phyloP scores from a whole-genome alignment of 2,113 vertebrate species.

The Datnioides undecimradiatus region DNA sequence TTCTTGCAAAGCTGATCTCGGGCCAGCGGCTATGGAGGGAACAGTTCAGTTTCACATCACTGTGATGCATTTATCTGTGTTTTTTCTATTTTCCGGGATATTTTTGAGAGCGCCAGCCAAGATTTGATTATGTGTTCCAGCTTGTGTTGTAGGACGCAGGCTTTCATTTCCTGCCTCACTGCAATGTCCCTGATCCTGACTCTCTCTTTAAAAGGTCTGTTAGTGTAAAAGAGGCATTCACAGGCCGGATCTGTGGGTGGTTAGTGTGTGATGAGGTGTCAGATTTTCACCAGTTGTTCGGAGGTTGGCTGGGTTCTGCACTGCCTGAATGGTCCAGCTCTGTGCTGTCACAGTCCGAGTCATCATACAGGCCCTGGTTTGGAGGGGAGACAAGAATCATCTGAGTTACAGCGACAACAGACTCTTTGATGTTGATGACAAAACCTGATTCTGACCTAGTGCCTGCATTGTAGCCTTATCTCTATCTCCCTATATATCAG shows the following conservation, averaged over 20 bases:
- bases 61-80: conserved; percentile 12
- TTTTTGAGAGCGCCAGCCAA: conserved; percentile 7
- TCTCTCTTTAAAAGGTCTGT: neutral
- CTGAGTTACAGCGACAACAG: neutral
- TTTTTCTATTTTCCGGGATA: neutral
- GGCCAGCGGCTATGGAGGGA: conserved; percentile 30
- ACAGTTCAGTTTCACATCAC: conserved; percentile 30
- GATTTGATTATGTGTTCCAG: conserved; percentile 23
- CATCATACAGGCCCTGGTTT: conserved; percentile 86
- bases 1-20: conserved; percentile 54
- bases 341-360: conserved; percentile 94
- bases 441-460: neutral
- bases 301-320: conserved; percentile 85
- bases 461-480: neutral
- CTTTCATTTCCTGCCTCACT: conserved; percentile 23
- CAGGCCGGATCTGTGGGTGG: conserved; percentile 34
- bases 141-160: neutral
- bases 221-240: conserved; percentile 19
- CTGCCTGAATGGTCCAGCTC: conserved; percentile 92
- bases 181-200: conserved; percentile 25
- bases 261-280: conserved; percentile 22
- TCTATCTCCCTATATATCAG: neutral
- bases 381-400: conserved; percentile 43
- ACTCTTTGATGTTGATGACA: neutral
- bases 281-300: conserved; percentile 84